phyloP scores from a whole-genome alignment of 2,888 invertebrate species.

The Ellobium chinense region DNA sequence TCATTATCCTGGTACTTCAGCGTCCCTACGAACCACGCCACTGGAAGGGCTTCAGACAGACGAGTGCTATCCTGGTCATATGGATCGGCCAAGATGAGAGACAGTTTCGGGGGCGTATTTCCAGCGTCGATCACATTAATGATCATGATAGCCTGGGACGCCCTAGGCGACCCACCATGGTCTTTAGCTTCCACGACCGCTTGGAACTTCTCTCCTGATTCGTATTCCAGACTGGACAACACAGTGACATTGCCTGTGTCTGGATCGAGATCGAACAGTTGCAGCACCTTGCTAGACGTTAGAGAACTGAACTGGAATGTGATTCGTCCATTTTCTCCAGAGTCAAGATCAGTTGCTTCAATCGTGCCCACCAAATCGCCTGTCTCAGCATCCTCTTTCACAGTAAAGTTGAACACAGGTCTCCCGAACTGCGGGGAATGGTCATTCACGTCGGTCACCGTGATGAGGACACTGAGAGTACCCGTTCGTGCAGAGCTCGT shows the following conservation, averaged over 20 bases:
- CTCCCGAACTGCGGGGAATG: slow-evolving; percentile 51
- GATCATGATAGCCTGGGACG: slow-evolving; percentile 49
- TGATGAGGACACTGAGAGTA: slow-evolving; percentile 47
- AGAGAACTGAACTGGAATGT: slow-evolving; percentile 74
- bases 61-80: slow-evolving; percentile 31
- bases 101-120: slow-evolving; percentile 90
- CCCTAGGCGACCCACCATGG: slow-evolving; percentile 49
- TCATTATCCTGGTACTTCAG: slow-evolving; percentile 66
- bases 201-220: slow-evolving; percentile 49
- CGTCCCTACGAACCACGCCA: slow-evolving; percentile 63
- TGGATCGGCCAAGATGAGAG: slow-evolving; percentile 46
- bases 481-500: slow-evolving; percentile 37
- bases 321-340: slow-evolving; percentile 86
- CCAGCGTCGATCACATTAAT: slow-evolving; percentile 87
- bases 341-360: slow-evolving; percentile 89
- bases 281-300: slow-evolving; percentile 38
- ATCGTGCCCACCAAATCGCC: slow-evolving; percentile 79
- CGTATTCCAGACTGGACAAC: slow-evolving; percentile 47
- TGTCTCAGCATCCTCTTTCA: slow-evolving; percentile 46
- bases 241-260: slow-evolving; percentile 55
- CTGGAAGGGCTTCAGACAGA: slow-evolving; percentile 57
- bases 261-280: slow-evolving; percentile 51
- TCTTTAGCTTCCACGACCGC: slow-evolving; percentile 53
- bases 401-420: slow-evolving; percentile 48
- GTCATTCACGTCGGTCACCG: slow-evolving; percentile 55